Base-by-base conservation (phyloP, 1,140 invertebrate species). In the Trichonephila clavipes region DNA sequence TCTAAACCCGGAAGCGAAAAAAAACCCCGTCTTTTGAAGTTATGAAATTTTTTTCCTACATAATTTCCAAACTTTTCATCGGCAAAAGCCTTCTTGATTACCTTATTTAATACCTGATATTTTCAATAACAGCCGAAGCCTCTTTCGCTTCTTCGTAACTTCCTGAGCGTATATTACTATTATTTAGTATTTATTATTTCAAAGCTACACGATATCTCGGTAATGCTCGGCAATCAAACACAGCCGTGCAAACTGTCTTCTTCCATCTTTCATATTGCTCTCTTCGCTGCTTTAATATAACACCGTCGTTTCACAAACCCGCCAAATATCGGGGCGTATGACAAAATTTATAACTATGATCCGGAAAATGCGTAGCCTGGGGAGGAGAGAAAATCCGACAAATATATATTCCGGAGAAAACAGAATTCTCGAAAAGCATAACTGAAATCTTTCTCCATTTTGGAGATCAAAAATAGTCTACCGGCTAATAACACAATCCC, bases 381-480 rank as follows among this genome's bases (percentile, higher is more conserved):
- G 28, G 69, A 24, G 28, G 69, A 24, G 34, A 16, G 16, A 34
- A 77, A 77, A 77, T 77, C 16, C 69, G 28, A 14, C 14, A 77
- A 77, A 77, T 77, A 34, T 77, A 77, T 77, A 77, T 77, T 51
- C 51, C 51, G 69, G 18, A 28, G 69, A 77, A 77, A 77, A 77
- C 69, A 77, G 28, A 77, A 77, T 77, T 77, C 69, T 77, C 24
- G 24, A 28, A 77, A 77, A 77, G 69, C 69, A 77, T 77, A 77
- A 34, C 69, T 77, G 28, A 12, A 28, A 28, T 10, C 69, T 77
- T 69, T 69, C 28, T 28, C 12, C 34, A 19, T 62, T 62, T 62
- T 18, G 1, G 19, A 10, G 69, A 40, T 77, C 24, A 34, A 77
- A 77, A 77, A 77, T 77, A 77, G 69, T 77, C 69, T 34, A 77